Conservation (phyloP, 2,113 vertebrate genomes). For the Dromas ardeola region DNA sequence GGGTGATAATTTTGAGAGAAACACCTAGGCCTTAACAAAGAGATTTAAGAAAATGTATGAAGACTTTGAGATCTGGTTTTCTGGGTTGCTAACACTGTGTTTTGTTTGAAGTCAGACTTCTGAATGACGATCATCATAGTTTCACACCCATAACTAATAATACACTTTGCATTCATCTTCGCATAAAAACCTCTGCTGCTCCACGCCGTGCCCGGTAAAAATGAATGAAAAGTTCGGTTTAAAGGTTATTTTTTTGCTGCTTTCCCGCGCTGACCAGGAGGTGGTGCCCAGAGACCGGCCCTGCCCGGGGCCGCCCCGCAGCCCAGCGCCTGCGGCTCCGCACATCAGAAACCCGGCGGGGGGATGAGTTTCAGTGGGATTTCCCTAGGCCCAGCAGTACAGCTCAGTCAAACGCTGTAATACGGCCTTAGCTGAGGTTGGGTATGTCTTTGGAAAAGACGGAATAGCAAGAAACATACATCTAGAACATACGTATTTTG, state of each 20-base stretch:
- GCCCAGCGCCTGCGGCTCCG: neutral
- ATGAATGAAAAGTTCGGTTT: fast-evolving
- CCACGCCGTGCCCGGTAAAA: fast-evolving
- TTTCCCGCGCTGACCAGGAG: neutral
- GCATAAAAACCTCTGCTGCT: neutral
- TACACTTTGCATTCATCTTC: neutral
- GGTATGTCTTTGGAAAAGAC: too few relatives aligned
- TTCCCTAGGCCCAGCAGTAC: neutral
- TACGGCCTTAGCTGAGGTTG: neutral
- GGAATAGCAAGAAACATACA: neutral
- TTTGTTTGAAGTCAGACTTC: neutral
- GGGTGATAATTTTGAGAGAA: neutral
- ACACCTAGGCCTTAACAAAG: neutral
- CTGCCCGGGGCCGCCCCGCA: neutral
- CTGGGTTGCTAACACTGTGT: fast-evolving
- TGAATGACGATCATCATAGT: fast-evolving
- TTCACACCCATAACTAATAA: fast-evolving
- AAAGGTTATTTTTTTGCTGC: neutral
- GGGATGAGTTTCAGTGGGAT: fast-evolving
- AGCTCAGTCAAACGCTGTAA: fast-evolving
- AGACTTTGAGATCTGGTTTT: neutral
- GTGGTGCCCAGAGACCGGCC: neutral
- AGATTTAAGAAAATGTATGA: neutral
- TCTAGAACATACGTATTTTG: neutral
- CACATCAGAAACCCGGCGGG: fast-evolving